Evolutionary conservation across 2,113 vertebrate genomes (phyloP).

Genomic region (Sylvia atricapilla): DNA sequence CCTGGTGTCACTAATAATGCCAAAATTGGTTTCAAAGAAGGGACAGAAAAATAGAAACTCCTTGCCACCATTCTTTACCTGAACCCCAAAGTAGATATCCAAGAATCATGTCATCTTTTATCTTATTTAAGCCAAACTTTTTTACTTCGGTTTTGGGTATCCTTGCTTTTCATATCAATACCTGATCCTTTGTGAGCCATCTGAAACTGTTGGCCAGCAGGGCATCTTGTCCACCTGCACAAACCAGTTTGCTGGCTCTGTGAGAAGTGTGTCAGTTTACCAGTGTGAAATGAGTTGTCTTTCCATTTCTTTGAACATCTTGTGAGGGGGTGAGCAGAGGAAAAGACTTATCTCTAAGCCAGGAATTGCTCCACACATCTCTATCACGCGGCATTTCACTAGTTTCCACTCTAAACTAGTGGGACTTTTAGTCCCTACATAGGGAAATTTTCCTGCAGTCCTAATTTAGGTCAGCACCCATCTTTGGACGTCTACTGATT

Average conservation of each 20-base stretch:
- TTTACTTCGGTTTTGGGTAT: neutral
- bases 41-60: neutral
- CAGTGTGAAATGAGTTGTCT: constrained; percentile 56
- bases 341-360: constrained; percentile 42
- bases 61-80: neutral
- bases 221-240: constrained; percentile 40
- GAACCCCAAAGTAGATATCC: neutral
- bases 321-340: constrained; percentile 53
- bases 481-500: neutral
- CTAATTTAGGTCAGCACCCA: constrained; percentile 16
- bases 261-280: constrained; percentile 30
- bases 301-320: constrained; percentile 67
- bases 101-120: neutral
- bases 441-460: constrained; percentile 44
- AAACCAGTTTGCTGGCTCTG: neutral
- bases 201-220: neutral
- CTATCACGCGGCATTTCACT: neutral
- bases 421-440: constrained; percentile 3
- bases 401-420: constrained; percentile 29
- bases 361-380: constrained; percentile 14
- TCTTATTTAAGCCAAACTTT: neutral
- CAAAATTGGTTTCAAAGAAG: neutral
- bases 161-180: neutral
- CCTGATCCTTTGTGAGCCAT: neutral
- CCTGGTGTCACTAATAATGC: neutral